A percentile compares a stretch with the other conserved stretches of the same genome.
These are phyloP conservation scores for Dromiciops gliroides DNA, from an alignment of 2,113 vertebrate species.

Conservation along the genomic window DNA sequence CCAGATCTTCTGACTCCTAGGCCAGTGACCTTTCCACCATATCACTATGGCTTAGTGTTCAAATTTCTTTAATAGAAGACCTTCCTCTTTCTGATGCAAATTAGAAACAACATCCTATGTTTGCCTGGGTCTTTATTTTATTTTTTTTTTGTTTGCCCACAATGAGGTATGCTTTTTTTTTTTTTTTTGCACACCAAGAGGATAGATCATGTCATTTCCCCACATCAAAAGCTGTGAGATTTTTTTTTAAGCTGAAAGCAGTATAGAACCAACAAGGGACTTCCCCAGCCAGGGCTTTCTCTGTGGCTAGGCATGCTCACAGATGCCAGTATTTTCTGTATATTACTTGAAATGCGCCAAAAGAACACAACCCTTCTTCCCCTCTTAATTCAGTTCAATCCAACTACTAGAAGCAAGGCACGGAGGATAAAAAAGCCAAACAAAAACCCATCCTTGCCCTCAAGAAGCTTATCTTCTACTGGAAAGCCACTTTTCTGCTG, in stretches of 20 bases:
- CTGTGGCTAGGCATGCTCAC: background rate
- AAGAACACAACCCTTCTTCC: background rate
- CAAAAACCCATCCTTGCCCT: background rate
- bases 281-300: background rate
- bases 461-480: background rate
- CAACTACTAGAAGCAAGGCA: background rate
- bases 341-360: background rate
- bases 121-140: background rate
- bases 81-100: background rate
- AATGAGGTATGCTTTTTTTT: background rate
- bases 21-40: background rate
- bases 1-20: background rate
- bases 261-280: background rate
- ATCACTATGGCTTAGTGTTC: background rate
- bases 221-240: background rate
- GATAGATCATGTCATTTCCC: background rate
- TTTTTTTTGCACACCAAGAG: background rate
- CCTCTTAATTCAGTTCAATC: background rate
- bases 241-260: constrained; percentile 6
- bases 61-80: background rate
- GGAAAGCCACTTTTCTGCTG: background rate
- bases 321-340: background rate
- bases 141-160: background rate
- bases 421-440: background rate
- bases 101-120: background rate